phyloP scores from a whole-genome alignment of 2,888 invertebrate species.

The Acanthosepion esculentum region DNA sequence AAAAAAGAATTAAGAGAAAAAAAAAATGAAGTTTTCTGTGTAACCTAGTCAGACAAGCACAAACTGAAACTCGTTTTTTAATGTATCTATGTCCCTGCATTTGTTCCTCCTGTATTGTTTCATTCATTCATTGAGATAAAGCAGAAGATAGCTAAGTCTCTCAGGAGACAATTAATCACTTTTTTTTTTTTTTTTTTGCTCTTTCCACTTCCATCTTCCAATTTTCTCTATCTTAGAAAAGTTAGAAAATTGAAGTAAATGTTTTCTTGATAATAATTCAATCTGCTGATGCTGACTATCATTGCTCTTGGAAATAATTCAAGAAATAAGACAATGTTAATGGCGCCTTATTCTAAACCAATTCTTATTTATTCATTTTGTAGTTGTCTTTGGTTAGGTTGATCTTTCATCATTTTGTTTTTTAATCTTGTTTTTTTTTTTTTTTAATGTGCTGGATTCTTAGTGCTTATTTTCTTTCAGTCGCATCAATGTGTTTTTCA shows the following conservation, averaged over 20 bases:
- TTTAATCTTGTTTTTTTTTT: no score
- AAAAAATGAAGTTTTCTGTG: background rate
- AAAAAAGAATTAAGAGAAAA: background rate
- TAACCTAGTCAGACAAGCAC: background rate
- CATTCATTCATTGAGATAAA: conserved; percentile 8
- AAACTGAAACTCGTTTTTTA: background rate
- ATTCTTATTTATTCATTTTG: background rate
- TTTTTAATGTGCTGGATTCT: no score
- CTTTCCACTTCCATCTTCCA: background rate
- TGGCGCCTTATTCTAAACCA: conserved; percentile 33
- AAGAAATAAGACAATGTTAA: background rate
- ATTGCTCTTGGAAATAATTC: conserved; percentile 33
- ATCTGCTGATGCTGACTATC: background rate
- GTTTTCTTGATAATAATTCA: conserved; percentile 1
- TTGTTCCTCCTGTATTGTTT: background rate
- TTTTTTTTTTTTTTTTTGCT: background rate
- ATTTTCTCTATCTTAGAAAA: conserved; percentile 12
- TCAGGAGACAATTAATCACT: conserved; percentile 33
- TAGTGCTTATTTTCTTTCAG: no score
- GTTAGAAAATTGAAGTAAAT: conserved; percentile 33
- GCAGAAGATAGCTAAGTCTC: background rate
- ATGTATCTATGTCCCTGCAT: conserved; percentile 33
- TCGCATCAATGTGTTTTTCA: no score
- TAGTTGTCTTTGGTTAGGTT: background rate
- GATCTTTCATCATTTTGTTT: no score